phyloP scores from a whole-genome alignment of 2,113 vertebrate species.

The Tragelaphus scriptus region DNA sequence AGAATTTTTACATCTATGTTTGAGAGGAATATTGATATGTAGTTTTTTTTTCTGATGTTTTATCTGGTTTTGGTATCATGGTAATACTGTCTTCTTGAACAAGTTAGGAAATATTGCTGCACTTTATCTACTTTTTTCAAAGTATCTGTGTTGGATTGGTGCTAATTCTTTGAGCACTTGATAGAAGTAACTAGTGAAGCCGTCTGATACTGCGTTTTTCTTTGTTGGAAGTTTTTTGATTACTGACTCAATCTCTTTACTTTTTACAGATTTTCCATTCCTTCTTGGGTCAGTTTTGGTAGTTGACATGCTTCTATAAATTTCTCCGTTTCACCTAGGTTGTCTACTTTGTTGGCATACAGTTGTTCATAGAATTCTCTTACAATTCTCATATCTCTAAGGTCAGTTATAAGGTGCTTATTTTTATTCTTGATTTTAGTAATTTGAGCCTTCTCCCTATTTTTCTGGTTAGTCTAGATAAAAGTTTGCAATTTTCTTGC shows the following conservation, averaged over 20 bases:
- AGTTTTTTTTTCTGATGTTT: neutral
- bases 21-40: neutral
- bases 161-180: neutral
- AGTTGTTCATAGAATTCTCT: neutral
- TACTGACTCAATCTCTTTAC: neutral
- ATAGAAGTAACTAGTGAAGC: neutral
- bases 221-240: neutral
- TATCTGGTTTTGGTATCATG: neutral
- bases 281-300: neutral
- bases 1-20: neutral
- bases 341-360: neutral
- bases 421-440: neutral
- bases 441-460: neutral
- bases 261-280: neutral
- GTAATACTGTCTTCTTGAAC: neutral
- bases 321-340: neutral
- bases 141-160: neutral
- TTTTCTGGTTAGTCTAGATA: neutral
- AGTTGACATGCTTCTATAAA: neutral
- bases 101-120: neutral
- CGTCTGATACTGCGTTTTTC: neutral
- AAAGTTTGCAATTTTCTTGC: neutral
- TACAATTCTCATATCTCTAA: neutral
- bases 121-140: neutral
- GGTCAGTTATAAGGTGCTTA: neutral